Base-by-base conservation (phyloP, 2,113 vertebrate genomes). In the Nycticryphes semicollaris region DNA sequence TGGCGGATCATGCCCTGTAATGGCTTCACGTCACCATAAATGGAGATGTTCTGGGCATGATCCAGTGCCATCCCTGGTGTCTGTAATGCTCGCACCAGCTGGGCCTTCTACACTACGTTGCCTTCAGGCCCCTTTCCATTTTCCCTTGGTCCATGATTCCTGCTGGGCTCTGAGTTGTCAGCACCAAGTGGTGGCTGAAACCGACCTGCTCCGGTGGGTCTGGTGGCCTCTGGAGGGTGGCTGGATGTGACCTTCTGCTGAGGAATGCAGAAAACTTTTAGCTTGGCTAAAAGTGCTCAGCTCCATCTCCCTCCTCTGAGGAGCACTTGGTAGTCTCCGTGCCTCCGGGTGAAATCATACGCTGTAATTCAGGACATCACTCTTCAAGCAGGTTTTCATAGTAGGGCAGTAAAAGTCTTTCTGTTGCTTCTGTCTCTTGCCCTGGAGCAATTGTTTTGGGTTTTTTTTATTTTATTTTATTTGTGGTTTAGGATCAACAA, bases 21-120 rank as follows among this genome's bases (percentile, higher is more conserved):
- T 39, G 6, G 14, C 28, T 37, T 17, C 50, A 24, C 41, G 6
- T 5, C 4, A 2, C 41, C 11, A 0, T 2, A 5, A 23, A 13
- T 21, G 78, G 89, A 31, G 31, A 0, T 31, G 37, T 25, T 22
- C 23, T 37, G 80, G 81, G 57, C 3, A 2, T 2, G 50, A 5
- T 23, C 25, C 4, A 0, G 7, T 3, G 45, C 0, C 10, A 13
- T 33, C n/a, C n/a, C 67, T 5, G 37, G 69, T 68, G 31, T 21
- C 67, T 0, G 1, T 3, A 4, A 1, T 1, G 15, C 43, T 12
- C n/a, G 35, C 39, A 6, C 67, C 62, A 47, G 53, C 73, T 0
- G 0, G 37, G 30, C 41, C 45, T 50, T 14, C 10, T 14, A 4
- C 12, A 0, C 51, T 0, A 1, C 1, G 3, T 6, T 43, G 13